A percentile compares a stretch with the other conserved stretches of the same genome.
phyloP scores from a whole-genome alignment of 2,113 vertebrate genomes.

The Mormoops blainvillei region DNA sequence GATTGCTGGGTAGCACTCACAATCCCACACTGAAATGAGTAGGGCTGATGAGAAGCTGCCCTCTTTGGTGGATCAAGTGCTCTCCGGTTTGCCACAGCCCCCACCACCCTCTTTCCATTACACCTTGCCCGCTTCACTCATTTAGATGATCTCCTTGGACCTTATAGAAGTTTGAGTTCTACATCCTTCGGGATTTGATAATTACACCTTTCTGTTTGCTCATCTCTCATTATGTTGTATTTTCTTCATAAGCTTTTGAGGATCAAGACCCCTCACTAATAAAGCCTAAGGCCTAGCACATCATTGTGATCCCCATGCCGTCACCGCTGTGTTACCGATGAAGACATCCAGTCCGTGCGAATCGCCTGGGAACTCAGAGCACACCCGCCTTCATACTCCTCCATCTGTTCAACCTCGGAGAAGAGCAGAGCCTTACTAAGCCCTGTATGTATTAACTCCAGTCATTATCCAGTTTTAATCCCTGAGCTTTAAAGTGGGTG shows the following conservation, averaged over 20 bases:
- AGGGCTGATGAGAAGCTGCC: neutral
- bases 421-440: neutral
- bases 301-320: neutral
- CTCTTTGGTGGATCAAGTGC: neutral
- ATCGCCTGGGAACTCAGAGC: neutral
- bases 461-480: neutral
- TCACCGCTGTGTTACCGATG: accelerated
- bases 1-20: accelerated
- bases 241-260: neutral
- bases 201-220: neutral
- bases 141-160: neutral
- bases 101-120: neutral
- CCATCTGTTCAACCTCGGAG: neutral
- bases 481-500: neutral
- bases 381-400: neutral
- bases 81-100: neutral
- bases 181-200: neutral
- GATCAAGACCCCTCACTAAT: neutral
- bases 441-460: neutral
- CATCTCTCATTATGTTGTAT: neutral
- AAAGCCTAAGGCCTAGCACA: neutral
- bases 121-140: neutral
- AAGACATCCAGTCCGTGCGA: neutral
- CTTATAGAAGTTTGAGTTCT: neutral
- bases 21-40: no score